Evolutionary conservation across 1,140 invertebrate genomes (phyloP).

Genomic region (Acromyrmex echinatior): DNA sequence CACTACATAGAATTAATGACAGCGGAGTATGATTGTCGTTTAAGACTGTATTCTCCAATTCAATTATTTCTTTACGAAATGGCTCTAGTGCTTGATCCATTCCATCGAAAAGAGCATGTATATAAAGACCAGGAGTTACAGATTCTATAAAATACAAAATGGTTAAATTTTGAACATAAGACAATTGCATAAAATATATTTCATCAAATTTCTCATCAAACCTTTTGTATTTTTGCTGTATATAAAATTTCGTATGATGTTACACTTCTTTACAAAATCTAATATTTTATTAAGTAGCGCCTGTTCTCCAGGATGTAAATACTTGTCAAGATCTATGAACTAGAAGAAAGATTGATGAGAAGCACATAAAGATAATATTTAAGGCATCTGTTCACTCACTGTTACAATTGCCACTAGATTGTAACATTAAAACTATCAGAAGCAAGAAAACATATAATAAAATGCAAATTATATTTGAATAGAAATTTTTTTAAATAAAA

Average conservation of each 20-base stretch:
- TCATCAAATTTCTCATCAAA: background rate
- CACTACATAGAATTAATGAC: slow-evolving; percentile 85
- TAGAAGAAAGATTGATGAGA: slow-evolving; percentile 69
- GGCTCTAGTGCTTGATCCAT: slow-evolving; percentile 87
- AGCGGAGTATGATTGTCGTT: slow-evolving; percentile 87
- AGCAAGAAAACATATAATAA: too few species aligned
- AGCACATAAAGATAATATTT: slow-evolving; percentile 44
- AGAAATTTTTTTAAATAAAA: too few species aligned
- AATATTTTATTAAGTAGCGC: slow-evolving; percentile 82
- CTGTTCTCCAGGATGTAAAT: slow-evolving; percentile 84
- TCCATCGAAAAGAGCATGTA: slow-evolving; percentile 88
- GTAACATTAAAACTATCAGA: too few species aligned
- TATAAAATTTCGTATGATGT: slow-evolving; percentile 81
- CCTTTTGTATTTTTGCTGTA: slow-evolving; percentile 58
- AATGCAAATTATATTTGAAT: too few species aligned
- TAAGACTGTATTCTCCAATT: slow-evolving; percentile 87
- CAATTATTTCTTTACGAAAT: slow-evolving; percentile 87
- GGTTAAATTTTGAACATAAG: background rate
- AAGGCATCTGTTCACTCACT: too few species aligned
- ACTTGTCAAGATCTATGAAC: slow-evolving; percentile 81
- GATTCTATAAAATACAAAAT: slow-evolving; percentile 63
- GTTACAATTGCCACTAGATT: too few species aligned
- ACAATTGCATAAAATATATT: slow-evolving; percentile 32
- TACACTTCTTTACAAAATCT: slow-evolving; percentile 81
- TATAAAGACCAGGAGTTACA: slow-evolving; percentile 86